These are phyloP conservation scores for Eolophus roseicapilla DNA, from an alignment of 2,113 vertebrate species.

Conservation along the genomic window DNA sequence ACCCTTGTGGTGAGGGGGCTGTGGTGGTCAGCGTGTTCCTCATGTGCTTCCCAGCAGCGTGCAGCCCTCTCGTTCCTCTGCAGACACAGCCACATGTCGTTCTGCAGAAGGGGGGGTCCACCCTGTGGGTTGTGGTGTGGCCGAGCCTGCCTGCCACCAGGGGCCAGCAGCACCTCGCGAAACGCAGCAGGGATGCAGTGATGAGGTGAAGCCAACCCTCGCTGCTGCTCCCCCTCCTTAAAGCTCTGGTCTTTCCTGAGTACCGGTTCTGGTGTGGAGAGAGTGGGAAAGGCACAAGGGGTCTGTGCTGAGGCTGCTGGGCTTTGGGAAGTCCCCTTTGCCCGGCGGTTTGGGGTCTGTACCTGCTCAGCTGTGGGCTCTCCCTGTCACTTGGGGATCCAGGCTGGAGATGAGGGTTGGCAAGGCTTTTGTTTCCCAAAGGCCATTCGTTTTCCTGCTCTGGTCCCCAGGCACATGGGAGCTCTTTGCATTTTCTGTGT, in stretches of 20 bases:
- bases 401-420: not conserved
- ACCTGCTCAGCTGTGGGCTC: not conserved
- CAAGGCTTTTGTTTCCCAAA: not conserved
- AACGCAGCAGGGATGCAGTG: not conserved
- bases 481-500: not conserved
- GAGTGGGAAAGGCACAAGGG: slow-evolving; percentile 23
- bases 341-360: not conserved
- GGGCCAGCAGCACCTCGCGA: not conserved
- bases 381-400: rapidly evolving
- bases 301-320: not conserved
- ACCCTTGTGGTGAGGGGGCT: not conserved
- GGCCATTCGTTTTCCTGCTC: not conserved
- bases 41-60: rapidly evolving
- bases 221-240: not conserved
- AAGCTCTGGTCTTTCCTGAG: slow-evolving; percentile 21
- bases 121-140: not conserved
- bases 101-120: not conserved
- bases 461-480: not conserved
- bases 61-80: not conserved
- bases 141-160: not conserved
- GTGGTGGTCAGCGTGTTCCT: not conserved
- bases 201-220: not conserved
- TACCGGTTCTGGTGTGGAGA: slow-evolving; percentile 37
- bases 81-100: not conserved
- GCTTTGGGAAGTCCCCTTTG: not conserved